A percentile compares a stretch with the other conserved stretches of the same genome.
Conservation (phyloP, 2,888 invertebrate species). For the Trachelus troglodyta region DNA sequence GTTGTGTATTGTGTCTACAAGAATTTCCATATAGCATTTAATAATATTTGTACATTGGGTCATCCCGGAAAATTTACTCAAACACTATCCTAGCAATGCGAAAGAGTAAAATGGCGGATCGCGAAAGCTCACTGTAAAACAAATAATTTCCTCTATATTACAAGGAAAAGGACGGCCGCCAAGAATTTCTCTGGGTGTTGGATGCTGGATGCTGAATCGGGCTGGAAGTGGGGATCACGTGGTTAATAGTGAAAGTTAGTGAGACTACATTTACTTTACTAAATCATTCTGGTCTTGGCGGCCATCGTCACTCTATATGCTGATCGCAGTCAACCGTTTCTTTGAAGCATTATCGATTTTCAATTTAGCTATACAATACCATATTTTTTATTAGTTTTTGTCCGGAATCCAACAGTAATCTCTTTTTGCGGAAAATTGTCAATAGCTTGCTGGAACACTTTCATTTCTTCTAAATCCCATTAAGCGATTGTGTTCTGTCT, state of each 20-base stretch:
- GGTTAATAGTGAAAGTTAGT: slow-evolving; percentile 51
- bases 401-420: not conserved
- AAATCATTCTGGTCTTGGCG: slow-evolving; percentile 23
- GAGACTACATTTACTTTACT: slow-evolving; percentile 28
- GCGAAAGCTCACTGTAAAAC: not conserved
- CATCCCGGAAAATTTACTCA: not conserved
- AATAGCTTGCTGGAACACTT: not conserved
- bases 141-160: slow-evolving; percentile 17
- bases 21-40: not conserved
- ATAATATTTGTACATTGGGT: not conserved
- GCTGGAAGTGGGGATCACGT: slow-evolving; percentile 34
- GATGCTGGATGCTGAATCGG: slow-evolving; percentile 13
- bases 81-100: not conserved
- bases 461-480: not conserved
- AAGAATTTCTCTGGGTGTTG: slow-evolving; percentile 43
- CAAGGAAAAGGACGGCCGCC: slow-evolving; percentile 18
- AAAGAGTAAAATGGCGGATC: not conserved
- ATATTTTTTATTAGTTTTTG: not conserved
- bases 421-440: not conserved
- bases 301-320: not conserved
- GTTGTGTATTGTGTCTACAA: not conserved
- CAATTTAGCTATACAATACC: not conserved
- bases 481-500: not conserved
- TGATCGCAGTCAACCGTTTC: not conserved
- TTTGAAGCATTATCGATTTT: not conserved